These are phyloP conservation scores for Epizoanthus fatuus DNA, from an alignment of 92 coral and sea anemone species.

Conservation along the genomic window DNA sequence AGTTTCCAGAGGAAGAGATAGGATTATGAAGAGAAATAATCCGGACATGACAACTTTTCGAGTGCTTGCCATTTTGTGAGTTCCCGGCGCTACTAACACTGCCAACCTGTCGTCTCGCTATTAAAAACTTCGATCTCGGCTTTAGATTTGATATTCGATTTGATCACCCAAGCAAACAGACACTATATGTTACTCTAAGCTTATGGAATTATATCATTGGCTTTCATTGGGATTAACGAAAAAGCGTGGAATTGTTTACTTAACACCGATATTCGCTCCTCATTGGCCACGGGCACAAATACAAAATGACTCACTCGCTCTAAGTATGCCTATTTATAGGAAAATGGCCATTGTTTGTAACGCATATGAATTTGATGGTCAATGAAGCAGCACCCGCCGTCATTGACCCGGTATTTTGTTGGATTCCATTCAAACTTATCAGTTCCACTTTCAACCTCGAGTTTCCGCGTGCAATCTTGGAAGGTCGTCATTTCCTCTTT, in stretches of 20 bases:
- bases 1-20: slow-evolving; percentile 24
- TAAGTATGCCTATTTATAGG: slow-evolving; percentile 43
- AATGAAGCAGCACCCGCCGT: slow-evolving; percentile 33
- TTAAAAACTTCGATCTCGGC: slow-evolving; percentile 10
- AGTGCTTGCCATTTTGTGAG: slow-evolving; percentile 10
- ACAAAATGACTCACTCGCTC: slow-evolving; percentile 5
- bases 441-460: slow-evolving; percentile 9
- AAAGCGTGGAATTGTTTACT: slow-evolving; percentile 52
- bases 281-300: slow-evolving; percentile 40
- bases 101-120: neutral
- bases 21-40: neutral
- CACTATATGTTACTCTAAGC: slow-evolving; percentile 11
- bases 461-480: slow-evolving; percentile 10
- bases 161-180: slow-evolving; percentile 20
- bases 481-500: slow-evolving; percentile 29
- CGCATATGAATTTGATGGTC: slow-evolving; percentile 3
- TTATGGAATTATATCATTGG: slow-evolving; percentile 4
- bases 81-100: neutral
- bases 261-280: slow-evolving; percentile 21
- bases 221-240: slow-evolving; percentile 23
- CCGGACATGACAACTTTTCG: neutral
- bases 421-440: slow-evolving; percentile 24
- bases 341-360: neutral
- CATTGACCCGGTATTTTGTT: neutral
- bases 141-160: slow-evolving; percentile 15